phyloP scores from a whole-genome alignment of 2,797 vertebrate genomes.

The Atherinosoma microstoma region DNA sequence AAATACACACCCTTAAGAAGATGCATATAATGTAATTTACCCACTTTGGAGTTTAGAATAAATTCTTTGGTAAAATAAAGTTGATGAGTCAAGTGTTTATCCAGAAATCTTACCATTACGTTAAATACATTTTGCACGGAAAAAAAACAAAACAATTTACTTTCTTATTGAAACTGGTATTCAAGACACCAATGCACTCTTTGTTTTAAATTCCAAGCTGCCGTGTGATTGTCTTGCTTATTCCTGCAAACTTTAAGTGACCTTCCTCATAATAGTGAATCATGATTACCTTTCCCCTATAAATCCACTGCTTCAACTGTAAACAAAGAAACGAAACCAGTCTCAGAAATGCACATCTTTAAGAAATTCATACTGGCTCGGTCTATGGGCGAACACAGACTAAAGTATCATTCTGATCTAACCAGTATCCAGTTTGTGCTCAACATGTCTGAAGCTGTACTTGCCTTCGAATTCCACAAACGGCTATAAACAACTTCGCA shows the following conservation, averaged over 20 bases:
- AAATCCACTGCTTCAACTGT: slow-evolving; percentile 60
- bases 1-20: slow-evolving; percentile 11
- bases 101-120: slow-evolving; percentile 24
- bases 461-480: slow-evolving; percentile 40
- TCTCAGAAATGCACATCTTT: slow-evolving; percentile 23
- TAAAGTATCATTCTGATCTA: slow-evolving; percentile 46
- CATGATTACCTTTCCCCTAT: slow-evolving; percentile 49
- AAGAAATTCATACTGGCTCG: slow-evolving; percentile 26
- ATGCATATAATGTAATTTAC: not conserved
- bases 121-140: slow-evolving; percentile 33
- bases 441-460: slow-evolving; percentile 57
- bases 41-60: not conserved
- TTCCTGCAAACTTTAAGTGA: slow-evolving; percentile 61
- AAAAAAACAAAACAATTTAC: slow-evolving; percentile 5
- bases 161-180: slow-evolving; percentile 39
- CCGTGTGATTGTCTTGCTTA: slow-evolving; percentile 49
- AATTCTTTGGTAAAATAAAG: slow-evolving; percentile 1
- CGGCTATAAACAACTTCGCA: slow-evolving; percentile 18
- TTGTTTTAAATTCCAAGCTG: slow-evolving; percentile 62
- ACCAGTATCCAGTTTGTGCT: slow-evolving; percentile 40
- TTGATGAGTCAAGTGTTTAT: slow-evolving; percentile 1
- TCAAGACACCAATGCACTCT: slow-evolving; percentile 44
- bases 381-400: slow-evolving; percentile 26
- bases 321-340: slow-evolving; percentile 68
- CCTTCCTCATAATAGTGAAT: slow-evolving; percentile 54